These are phyloP conservation scores for Myotis yumanensis DNA, from an alignment of 2,113 vertebrate genomes.

Conservation along the genomic window DNA sequence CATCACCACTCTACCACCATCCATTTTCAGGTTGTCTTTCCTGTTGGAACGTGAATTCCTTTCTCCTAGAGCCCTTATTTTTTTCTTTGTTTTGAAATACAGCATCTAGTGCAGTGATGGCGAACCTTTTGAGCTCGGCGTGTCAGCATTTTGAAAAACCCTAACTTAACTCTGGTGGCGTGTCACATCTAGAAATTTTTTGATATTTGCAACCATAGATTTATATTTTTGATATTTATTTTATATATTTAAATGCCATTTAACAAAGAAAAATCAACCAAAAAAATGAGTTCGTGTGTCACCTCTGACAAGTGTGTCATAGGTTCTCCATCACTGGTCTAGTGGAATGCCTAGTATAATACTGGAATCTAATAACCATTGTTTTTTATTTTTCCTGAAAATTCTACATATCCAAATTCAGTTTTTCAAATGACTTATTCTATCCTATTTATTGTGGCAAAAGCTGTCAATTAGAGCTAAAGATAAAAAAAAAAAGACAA, in stretches of 20 bases:
- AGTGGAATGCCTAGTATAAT: not conserved
- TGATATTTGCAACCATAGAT: too few species aligned
- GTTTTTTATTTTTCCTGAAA: not conserved
- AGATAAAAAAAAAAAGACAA: not conserved
- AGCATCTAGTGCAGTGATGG: not conserved
- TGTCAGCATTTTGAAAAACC: too few species aligned
- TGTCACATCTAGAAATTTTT: too few species aligned
- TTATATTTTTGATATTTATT: too few species aligned
- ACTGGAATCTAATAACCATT: not conserved
- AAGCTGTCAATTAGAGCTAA: not conserved
- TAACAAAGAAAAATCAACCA: too few species aligned
- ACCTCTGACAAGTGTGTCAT: too few species aligned
- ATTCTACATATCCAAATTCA: not conserved
- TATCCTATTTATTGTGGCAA: not conserved
- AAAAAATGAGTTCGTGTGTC: too few species aligned
- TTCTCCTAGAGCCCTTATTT: not conserved
- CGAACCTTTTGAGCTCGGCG: too few species aligned
- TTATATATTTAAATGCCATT: too few species aligned
- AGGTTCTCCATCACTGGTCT: too few species aligned
- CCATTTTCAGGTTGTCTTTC: not conserved
- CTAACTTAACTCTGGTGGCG: too few species aligned
- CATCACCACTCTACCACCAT: not conserved
- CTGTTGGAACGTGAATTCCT: not conserved
- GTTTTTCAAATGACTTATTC: not conserved
- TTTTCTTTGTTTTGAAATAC: not conserved